phyloP scores from a whole-genome alignment of 92 coral and sea anemone species.

The Porites cylindrica region DNA sequence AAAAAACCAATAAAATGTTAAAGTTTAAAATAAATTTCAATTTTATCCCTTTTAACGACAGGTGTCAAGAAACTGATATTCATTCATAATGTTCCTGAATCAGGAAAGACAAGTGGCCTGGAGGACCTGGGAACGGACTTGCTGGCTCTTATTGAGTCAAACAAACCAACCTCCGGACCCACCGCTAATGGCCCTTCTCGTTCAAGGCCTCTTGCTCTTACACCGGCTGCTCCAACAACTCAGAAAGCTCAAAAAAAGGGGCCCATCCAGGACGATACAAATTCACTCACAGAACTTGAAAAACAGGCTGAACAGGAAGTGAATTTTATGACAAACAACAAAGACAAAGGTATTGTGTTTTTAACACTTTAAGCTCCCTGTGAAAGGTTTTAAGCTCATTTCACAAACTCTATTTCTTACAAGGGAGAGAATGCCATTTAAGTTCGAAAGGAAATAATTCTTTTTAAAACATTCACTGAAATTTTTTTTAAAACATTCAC shows the following conservation, averaged over 20 bases:
- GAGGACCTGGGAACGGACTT: conserved; percentile 80
- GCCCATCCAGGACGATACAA: conserved; percentile 63
- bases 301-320: conserved; percentile 98
- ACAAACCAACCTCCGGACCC: conserved; percentile 31
- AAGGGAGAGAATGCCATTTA: too few relatives aligned
- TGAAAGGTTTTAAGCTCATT: not conserved
- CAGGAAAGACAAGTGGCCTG: conserved; percentile 53
- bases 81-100: conserved; percentile 79
- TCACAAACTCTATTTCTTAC: not conserved
- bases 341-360: conserved; percentile 14
- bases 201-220: not conserved
- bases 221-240: conserved; percentile 43
- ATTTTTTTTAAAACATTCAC: too few relatives aligned
- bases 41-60: not conserved
- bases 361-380: too few relatives aligned
- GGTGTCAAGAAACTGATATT: conserved; percentile 81
- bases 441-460: too few relatives aligned
- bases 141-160: conserved; percentile 76
- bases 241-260: conserved; percentile 40
- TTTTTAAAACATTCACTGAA: too few relatives aligned
- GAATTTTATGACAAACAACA: conserved; percentile 61
- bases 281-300: conserved; percentile 79
- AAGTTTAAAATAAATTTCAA: too few relatives aligned
- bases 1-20: too few relatives aligned
- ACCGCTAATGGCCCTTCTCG: not conserved